These are phyloP conservation scores for Eumeta japonica DNA, from an alignment of 1,140 invertebrate species.

Conservation along the genomic window DNA sequence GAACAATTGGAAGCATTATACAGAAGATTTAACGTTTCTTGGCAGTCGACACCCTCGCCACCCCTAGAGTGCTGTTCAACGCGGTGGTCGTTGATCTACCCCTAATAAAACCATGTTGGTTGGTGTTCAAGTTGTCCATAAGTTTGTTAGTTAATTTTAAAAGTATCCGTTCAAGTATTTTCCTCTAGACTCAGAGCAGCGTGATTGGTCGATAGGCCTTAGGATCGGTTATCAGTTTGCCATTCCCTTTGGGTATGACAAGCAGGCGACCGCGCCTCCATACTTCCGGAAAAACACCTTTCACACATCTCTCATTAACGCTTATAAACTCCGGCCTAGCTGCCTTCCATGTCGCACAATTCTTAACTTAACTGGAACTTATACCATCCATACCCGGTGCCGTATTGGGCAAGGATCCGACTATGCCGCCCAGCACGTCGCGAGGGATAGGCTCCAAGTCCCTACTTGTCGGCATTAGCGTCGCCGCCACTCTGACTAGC, in stretches of 20 bases:
- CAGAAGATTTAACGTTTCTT: conserved; percentile 16
- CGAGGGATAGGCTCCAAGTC: conserved; percentile 1
- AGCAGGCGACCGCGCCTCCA: conserved; percentile 39
- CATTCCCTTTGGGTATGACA: too few species aligned
- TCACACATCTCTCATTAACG: conserved; percentile 18
- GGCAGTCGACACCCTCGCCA: background rate
- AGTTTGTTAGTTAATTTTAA: conserved; percentile 13
- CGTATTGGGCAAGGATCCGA: conserved; percentile 17
- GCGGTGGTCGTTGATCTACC: conserved; percentile 40
- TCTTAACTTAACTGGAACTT: conserved; percentile 4
- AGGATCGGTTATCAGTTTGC: conserved; percentile 24
- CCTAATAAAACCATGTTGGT: conserved; percentile 28
- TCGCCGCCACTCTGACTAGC: conserved; percentile 7
- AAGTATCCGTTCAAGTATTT: conserved; percentile 36
- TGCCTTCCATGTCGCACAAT: conserved; percentile 13
- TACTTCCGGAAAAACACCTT: conserved; percentile 21
- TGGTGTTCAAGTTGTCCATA: conserved; percentile 8
- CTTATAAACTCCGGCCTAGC: conserved; percentile 7
- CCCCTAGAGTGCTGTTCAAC: conserved; percentile 11
- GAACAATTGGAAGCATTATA: conserved; percentile 21
- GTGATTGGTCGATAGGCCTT: conserved; percentile 41
- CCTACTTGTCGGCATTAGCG: conserved; percentile 3
- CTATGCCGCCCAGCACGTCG: conserved; percentile 4
- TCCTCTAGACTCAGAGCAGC: conserved; percentile 33
- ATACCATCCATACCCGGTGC: conserved; percentile 28